phyloP scores from a whole-genome alignment of 2,797 vertebrate genomes.

The Holocentrus rufus region DNA sequence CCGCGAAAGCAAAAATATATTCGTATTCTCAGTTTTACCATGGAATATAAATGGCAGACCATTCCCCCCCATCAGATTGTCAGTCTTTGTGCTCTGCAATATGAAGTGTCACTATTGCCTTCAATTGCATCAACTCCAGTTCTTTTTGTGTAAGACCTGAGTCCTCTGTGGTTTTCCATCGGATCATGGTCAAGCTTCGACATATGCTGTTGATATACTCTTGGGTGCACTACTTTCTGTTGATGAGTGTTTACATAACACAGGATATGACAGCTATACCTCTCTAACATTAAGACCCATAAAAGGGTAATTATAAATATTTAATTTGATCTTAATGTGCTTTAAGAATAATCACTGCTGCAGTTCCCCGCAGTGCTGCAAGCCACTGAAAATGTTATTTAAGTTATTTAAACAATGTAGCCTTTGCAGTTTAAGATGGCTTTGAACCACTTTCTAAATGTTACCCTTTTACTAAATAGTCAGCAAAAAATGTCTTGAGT shows the following conservation, averaged over 20 bases:
- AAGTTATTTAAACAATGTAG: not conserved
- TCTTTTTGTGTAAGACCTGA: conserved; percentile 24
- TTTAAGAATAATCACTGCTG: not conserved
- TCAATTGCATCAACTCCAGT: conserved; percentile 62
- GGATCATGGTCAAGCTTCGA: conserved; percentile 27
- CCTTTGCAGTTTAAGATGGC: not conserved
- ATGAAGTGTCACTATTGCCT: conserved; percentile 30
- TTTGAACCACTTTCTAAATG: not conserved
- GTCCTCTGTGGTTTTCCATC: conserved; percentile 32
- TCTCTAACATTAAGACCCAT: not conserved
- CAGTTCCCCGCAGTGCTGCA: not conserved
- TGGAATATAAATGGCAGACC: conserved; percentile 3
- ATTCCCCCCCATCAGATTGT: not conserved
- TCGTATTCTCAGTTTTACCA: not conserved
- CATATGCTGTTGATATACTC: not conserved
- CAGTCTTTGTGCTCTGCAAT: conserved; percentile 11
- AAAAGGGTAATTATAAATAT: conserved; percentile 6
- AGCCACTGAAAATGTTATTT: not conserved
- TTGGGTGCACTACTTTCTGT: not conserved
- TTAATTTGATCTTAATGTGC: conserved; percentile 1
- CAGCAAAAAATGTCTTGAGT: not conserved
- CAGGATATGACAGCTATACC: not conserved
- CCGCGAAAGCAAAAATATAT: not conserved
- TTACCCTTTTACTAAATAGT: not conserved
- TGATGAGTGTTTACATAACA: not conserved